Evolutionary conservation across 37 sponge, comb jelly and placozoan genomes (phyloP), one percentile per base, ranked within the genome.

Genomic region (Cladorhizidae sp.): DNA sequence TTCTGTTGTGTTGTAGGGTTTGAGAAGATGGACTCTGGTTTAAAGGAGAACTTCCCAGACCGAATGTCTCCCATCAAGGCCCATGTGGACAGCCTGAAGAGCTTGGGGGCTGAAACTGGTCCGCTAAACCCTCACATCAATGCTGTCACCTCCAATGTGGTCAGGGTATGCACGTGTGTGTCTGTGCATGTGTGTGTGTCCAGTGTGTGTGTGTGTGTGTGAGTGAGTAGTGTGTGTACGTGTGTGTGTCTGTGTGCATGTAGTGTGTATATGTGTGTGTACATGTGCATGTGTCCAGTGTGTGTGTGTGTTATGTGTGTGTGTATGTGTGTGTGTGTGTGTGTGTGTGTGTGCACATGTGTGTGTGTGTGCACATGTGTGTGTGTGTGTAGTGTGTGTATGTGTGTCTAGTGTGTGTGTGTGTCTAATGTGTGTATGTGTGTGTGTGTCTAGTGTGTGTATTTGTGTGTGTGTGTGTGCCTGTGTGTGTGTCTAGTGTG

Each of bases 21-120:
- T 91, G 92, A 91, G 80, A 91, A 91, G 74, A 91, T 91, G 92
- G 80, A 91, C 37, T 28, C 67, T 35, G 92, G 92, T 3, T 70
- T 87, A 14, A 85, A 86, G 26, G 81, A 80, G 43, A 78, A 85
- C 49, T 90, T 84, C 73, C 45, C 86, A 18, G 91, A 90, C 67
- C 56, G 80, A 49, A 54, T 85, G 38, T 90, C 91, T 40, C 91
- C 91, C 15, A 64, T 90, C 41, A 23, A 85, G 52, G 29, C 40
- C 11, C 91, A 90, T 70, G 59, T 80, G 45, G 87, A 84, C 20
- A 62, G 55, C 39, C 70, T 90, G 29, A 41, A 72, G n/a, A 39
- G 55, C 25, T 36, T 90, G 45, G 91, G 91, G 32, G 91, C 78
- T 20, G 65, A 65, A 57, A 35, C 86, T 22, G 81, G 80, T 0